Conservation (phyloP, 2,797 vertebrate genomes). For the Rhynchotus rufescens region DNA sequence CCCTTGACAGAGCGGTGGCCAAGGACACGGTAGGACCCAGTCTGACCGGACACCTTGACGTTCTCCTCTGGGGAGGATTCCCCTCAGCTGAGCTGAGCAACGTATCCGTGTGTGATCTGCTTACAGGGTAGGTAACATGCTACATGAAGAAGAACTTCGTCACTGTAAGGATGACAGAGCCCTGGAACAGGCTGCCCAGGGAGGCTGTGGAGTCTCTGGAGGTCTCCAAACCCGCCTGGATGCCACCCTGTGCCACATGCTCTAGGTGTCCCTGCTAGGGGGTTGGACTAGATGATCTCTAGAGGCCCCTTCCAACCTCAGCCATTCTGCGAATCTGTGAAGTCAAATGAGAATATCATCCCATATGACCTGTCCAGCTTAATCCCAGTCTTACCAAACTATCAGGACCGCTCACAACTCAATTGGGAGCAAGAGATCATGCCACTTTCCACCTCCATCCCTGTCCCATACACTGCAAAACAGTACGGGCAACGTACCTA, state of each 20-base stretch:
- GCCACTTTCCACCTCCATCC: accelerated
- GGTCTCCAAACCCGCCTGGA: too few species aligned
- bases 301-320: too few species aligned
- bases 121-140: too few species aligned
- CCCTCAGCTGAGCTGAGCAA: not conserved
- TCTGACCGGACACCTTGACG: not conserved
- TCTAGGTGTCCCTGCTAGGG: too few species aligned
- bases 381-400: not conserved
- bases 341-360: not conserved
- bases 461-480: not conserved
- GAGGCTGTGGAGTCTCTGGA: too few species aligned
- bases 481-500: too few species aligned
- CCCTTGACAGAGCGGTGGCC: not conserved
- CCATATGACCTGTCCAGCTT: accelerated
- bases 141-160: too few species aligned
- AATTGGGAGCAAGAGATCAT: not conserved
- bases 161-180: too few species aligned
- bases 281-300: too few species aligned
- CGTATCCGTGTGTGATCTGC: too few species aligned
- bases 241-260: too few species aligned
- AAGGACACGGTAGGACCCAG: not conserved
- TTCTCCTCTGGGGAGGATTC: not conserved
- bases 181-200: too few species aligned
- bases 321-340: not conserved
- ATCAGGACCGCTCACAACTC: not conserved